Evolutionary conservation across 2,797 vertebrate species (phyloP), one percentile per base, ranked within the genome.

Genomic region (Hypotaenidia okinawae): DNA sequence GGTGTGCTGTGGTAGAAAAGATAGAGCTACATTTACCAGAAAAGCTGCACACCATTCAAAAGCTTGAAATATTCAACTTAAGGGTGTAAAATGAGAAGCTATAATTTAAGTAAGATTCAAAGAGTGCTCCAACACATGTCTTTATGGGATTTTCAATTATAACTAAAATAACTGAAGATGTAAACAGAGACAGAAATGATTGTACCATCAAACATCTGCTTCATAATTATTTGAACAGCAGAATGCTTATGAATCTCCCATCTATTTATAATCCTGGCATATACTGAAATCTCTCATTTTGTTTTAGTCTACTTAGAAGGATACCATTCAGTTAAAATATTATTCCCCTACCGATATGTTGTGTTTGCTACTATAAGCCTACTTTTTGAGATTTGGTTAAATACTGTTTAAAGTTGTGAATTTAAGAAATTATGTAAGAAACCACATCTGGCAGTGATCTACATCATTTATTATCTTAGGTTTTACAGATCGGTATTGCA

Each of bases 181-280:
- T 97, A 97, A 97, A 97, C 95, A 97, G 95, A 97, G 95, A 96
- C 95, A 97, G 95, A 97, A 97, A 97, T 24, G n/a, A 96, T 95
- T 97, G 94, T 96, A 96, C 93, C 95, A 97, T 95, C 95, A 97
- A 97, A 97, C 96, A 97, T 95, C 97, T 97, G 96, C 94, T 97
- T 97, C 94, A 88, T 93, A 96, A 97, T 97, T 97, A 97, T 97
- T 97, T 97, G 96, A 98, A 96, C 93, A 97, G 96, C 95, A 97
- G 96, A 97, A 95, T 97, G 94, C 92, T 97, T 94, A 95, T 95
- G 85, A 97, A 89, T 96, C 86, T 97, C 76, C 88, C 93, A 94
- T 85, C 92, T 96, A 96, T 97, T 98, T 96, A 97, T 97, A 97
- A 97, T 86, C 73, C 92, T 96, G 96, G 92, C 80, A 96, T 90